Evolutionary conservation across 2,113 vertebrate genomes (phyloP).

Genomic region (Vicugna pacos): DNA sequence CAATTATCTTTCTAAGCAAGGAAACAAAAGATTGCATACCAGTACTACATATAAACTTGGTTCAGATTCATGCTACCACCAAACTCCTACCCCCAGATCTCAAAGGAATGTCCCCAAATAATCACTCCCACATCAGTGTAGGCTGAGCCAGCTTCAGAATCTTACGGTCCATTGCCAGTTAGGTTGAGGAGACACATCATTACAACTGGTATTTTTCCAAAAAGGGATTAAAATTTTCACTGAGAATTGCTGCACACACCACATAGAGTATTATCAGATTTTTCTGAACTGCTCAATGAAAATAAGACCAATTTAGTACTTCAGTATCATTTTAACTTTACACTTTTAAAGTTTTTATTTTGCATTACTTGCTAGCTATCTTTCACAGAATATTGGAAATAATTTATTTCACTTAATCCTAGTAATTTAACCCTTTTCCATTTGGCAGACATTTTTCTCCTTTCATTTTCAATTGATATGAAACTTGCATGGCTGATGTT

Average conservation of each 20-base stretch:
- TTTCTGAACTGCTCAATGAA: constrained; percentile 38
- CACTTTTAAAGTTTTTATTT: constrained; percentile 27
- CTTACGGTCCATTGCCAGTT: background rate
- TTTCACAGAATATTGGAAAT: constrained; percentile 34
- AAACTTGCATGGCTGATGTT: constrained; percentile 36
- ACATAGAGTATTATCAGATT: background rate
- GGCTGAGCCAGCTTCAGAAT: background rate
- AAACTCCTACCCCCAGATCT: background rate
- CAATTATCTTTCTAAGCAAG: background rate
- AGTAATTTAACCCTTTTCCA: background rate
- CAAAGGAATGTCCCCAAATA: background rate
- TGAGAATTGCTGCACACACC: background rate
- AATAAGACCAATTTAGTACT: background rate
- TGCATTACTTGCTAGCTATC: background rate
- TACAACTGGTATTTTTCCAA: background rate
- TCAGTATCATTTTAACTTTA: constrained; percentile 39
- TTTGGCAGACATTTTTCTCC: constrained; percentile 16
- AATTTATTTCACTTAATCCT: background rate
- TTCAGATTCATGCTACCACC: background rate
- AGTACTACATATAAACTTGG: background rate
- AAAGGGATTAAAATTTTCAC: constrained; percentile 11
- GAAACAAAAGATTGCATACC: background rate
- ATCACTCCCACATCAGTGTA: background rate
- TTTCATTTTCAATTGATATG: constrained; percentile 21
- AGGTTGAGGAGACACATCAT: background rate